Evolutionary conservation across 1,140 invertebrate genomes (phyloP), one percentile per base, ranked within the genome.

Genomic region (Drosophila lini): DNA sequence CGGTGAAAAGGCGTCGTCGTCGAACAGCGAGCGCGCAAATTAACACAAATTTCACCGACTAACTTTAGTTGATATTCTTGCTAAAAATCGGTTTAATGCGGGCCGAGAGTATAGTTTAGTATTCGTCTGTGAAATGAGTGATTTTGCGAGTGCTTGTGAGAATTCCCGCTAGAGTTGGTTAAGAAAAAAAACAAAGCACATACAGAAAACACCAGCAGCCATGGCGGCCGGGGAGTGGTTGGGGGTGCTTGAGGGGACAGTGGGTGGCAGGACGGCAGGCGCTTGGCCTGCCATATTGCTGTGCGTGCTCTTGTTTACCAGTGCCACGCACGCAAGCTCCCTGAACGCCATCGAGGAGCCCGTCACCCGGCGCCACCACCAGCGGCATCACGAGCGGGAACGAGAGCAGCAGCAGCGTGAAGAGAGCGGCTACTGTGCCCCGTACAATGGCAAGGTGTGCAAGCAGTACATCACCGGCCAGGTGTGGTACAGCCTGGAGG

Each of bases 391-490:
- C 36, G 70, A 60, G 11, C 71, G 81, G 22, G 31, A 75, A 31
- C 64, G 28, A 8, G 45, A 47, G 22, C 44, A 47, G 22, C 44
- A 45, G 44, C 45, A 76, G 15, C 53, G 69, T 11, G 90, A 92
- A 56, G 90, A 91, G 57, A 90, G 93, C 59, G 96, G 96, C 25
- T 96, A 96, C 92, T 99, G 98, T 94, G 96, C 95, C 19, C 95
- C 95, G 3, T 99, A 99, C 92, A 96, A 95, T 93, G 98, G 97
- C 32, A 95, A 96, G 92, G 95, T 98, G 70, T 99, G 98, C 92
- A 96, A 96, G 85, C 94, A 95, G 80, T 96, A 97, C 91, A 94
- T 98, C 32, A 94, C 93, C 19, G 94, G 96, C 2, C 94, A 95
- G 62, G 96, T 98, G 34, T 98, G 97, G 96, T 98, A 97, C 91